Base-by-base conservation (phyloP, 2,113 vertebrate species). In the Nipponia nippon region DNA sequence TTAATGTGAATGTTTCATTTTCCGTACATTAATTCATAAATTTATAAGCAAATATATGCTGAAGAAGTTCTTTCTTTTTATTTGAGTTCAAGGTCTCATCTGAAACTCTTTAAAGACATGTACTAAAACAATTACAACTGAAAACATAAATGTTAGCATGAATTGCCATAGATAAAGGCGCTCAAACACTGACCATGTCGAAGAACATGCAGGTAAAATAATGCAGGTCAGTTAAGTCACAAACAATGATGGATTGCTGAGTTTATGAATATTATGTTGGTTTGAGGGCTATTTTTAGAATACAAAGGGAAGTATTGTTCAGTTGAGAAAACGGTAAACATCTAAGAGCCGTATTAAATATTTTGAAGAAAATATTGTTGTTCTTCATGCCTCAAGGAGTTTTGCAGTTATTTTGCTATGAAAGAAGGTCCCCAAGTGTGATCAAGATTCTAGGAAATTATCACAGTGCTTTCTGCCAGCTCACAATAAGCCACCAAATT, bases 391-490 rank as follows among this genome's bases (percentile, higher is more conserved):
- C 86, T 89, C 59, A 40, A 36, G 50, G 61, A 23, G 16, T 40
- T 44, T 30, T 71, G 50, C 20, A 38, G 32, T 63, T 72, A 72
- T 84, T 97, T 78, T 95, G 77, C 73, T 55, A 26, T 27, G 34
- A 95, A 96, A 79, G n/a, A 91, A 80, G 32, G 40, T 75, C 55
- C 20, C 29, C 88, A 72, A 87, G n/a, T 53, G 38, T 56, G 78
- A 94, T 62, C 30, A 94, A 86, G 50, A 88, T 77, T 71, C 17
- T 87, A 61, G 42, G 67, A 97, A 92, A 94, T 95, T 73, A 91
- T 59, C 49, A 44, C 49, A 21, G 16, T 52, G 32, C 9, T 56
- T 89, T 96, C 81, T 95, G 42, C 20, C 78, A 70, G 47, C 30
- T 81, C 70, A 83, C 21, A 83, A 38, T 91, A 89, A 72, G 56